Percentiles rank a stretch among this genome's conserved stretches.
Evolutionary conservation across 30 jellyfish, hydroid and myxozoan species (phyloP).

Genomic region (Hydractinia echinata): DNA sequence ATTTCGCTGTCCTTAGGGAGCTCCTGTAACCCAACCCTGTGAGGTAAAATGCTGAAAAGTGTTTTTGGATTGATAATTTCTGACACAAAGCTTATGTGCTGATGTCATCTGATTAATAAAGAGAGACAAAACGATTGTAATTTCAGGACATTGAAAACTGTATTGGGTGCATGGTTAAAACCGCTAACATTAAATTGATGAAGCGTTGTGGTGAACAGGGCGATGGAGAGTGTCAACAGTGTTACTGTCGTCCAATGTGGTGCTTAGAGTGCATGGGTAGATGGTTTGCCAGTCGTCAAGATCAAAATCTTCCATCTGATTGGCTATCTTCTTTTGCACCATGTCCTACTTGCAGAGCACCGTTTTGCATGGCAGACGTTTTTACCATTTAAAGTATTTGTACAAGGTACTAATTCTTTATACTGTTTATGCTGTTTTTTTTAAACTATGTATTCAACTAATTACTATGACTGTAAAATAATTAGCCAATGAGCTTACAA

Average conservation of each 20-base stretch:
- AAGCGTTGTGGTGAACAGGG: constrained; percentile 43
- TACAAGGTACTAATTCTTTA: too few relatives aligned
- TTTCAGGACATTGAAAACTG: constrained; percentile 77
- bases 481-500: too few relatives aligned
- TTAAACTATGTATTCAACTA: too few relatives aligned
- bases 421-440: too few relatives aligned
- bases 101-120: too few relatives aligned
- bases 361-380: constrained; percentile 87
- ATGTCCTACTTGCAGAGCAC: constrained; percentile 93
- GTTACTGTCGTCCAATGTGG: constrained; percentile 96
- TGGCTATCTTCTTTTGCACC: constrained; percentile 92
- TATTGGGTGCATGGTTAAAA: constrained; percentile 83
- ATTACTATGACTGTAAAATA: too few relatives aligned
- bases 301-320: constrained; percentile 49
- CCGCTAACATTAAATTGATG: constrained; percentile 62
- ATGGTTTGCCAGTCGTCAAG: constrained; percentile 94
- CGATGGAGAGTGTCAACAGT: constrained; percentile 48
- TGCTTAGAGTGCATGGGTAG: constrained; percentile 95
- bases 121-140: too few relatives aligned
- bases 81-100: too few relatives aligned
- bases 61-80: too few relatives aligned
- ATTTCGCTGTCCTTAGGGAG: too few relatives aligned
- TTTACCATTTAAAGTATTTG: not conserved
- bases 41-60: too few relatives aligned
- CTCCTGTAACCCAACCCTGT: too few relatives aligned